phyloP scores from a whole-genome alignment of 1,140 invertebrate genomes.

The Oryctes rhinoceros region DNA sequence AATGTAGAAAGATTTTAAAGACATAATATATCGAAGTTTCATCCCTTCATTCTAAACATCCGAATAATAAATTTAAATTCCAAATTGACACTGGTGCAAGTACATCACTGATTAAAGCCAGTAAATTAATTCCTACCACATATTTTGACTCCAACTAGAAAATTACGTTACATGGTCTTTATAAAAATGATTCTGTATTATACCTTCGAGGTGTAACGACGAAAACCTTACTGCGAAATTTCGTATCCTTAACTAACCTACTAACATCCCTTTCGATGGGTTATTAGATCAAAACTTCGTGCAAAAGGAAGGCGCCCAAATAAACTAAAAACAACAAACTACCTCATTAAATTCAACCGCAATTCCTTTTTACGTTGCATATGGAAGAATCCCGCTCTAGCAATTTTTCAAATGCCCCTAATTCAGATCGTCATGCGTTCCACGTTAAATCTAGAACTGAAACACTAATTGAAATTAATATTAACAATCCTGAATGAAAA shows the following conservation, averaged over 20 bases:
- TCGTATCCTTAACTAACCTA: background rate
- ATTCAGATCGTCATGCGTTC: too few species aligned
- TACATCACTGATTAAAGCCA: background rate
- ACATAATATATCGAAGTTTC: background rate
- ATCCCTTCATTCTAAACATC: background rate
- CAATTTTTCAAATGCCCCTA: too few species aligned
- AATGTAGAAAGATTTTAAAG: background rate
- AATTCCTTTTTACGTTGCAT: too few species aligned
- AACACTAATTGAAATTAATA: constrained; percentile 44
- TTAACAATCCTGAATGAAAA: constrained; percentile 47
- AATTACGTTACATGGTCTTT: background rate
- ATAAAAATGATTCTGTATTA: background rate
- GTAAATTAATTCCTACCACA: background rate
- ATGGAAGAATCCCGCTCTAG: too few species aligned
- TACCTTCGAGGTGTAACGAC: background rate
- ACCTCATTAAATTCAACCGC: background rate
- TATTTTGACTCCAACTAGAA: background rate
- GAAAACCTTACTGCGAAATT: background rate
- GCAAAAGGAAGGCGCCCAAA: background rate
- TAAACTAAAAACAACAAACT: background rate
- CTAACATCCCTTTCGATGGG: background rate
- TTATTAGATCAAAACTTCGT: background rate
- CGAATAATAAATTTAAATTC: background rate
- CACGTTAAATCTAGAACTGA: constrained; percentile 39
- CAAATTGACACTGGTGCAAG: background rate